These are phyloP conservation scores for Gymnocheta viridis DNA, from an alignment of 2,888 invertebrate species.

Conservation along the genomic window DNA sequence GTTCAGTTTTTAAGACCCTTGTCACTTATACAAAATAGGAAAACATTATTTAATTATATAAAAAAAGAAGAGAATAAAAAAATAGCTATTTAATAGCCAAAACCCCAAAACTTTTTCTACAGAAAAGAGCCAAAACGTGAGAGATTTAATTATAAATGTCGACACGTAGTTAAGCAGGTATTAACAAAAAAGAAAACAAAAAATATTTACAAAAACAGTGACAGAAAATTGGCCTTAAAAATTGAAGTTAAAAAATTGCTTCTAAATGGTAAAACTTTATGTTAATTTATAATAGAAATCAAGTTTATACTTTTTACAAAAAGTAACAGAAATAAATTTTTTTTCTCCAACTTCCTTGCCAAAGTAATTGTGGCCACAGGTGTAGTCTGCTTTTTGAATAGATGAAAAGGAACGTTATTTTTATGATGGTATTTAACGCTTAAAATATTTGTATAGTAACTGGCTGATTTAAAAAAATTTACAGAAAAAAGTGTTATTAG, in stretches of 20 bases:
- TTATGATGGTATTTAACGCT: conserved; percentile 75
- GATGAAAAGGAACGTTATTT: conserved; percentile 72
- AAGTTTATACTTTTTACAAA: conserved; percentile 30
- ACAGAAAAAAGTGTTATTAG: conserved; percentile 68
- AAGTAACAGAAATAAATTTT: background rate
- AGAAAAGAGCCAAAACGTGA: conserved; percentile 31
- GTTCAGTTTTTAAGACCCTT: conserved; percentile 57
- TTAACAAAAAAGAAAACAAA: conserved; percentile 44
- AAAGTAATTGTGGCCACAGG: conserved; percentile 80
- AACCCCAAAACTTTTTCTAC: conserved; percentile 55
- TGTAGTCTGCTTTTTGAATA: conserved; percentile 73
- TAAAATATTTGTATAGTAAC: conserved; percentile 62
- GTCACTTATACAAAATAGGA: conserved; percentile 62
- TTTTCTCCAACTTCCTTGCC: conserved; percentile 38
- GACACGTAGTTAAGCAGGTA: conserved; percentile 70
- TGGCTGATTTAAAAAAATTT: conserved; percentile 10
- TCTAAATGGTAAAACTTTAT: conserved; percentile 57
- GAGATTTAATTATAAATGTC: conserved; percentile 70
- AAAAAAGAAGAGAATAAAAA: conserved; percentile 18
- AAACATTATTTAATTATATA: conserved; percentile 68
- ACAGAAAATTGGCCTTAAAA: conserved; percentile 50
- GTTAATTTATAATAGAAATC: conserved; percentile 63
- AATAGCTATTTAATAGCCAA: conserved; percentile 39
- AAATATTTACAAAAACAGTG: no score
- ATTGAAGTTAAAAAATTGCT: conserved; percentile 48